Evolutionary conservation across 2,797 vertebrate genomes (phyloP).

Genomic region (Leptoclinus maculatus): DNA sequence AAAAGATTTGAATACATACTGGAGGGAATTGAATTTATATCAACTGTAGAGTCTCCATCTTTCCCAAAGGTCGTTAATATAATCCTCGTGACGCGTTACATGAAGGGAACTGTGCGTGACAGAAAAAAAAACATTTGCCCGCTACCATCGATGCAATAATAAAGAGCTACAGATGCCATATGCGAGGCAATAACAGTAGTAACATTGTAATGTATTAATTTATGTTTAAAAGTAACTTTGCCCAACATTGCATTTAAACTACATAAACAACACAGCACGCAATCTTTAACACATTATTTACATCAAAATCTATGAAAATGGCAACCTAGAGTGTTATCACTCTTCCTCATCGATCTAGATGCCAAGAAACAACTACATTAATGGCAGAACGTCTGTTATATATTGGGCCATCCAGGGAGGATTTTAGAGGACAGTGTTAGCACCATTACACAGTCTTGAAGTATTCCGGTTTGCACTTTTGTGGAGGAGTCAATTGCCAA

Average conservation of each 20-base stretch:
- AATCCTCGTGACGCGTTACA: neutral
- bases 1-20: neutral
- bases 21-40: neutral
- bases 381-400: neutral
- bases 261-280: neutral
- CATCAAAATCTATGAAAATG: neutral
- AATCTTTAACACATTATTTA: neutral
- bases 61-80: neutral
- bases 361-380: conserved; percentile 8
- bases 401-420: conserved; percentile 11
- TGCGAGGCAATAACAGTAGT: too few relatives aligned
- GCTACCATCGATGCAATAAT: neutral
- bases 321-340: neutral
- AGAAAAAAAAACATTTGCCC: neutral
- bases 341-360: neutral
- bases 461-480: conserved; percentile 52
- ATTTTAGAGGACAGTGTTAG: conserved; percentile 42
- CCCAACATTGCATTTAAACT: neutral
- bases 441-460: conserved; percentile 42
- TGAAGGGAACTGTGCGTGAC: neutral
- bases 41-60: neutral
- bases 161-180: neutral
- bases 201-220: too few relatives aligned
- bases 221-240: neutral
- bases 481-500: conserved; percentile 52